Base-by-base conservation (phyloP, 2,113 vertebrate species). In the Pyrgilauda ruficollis region DNA sequence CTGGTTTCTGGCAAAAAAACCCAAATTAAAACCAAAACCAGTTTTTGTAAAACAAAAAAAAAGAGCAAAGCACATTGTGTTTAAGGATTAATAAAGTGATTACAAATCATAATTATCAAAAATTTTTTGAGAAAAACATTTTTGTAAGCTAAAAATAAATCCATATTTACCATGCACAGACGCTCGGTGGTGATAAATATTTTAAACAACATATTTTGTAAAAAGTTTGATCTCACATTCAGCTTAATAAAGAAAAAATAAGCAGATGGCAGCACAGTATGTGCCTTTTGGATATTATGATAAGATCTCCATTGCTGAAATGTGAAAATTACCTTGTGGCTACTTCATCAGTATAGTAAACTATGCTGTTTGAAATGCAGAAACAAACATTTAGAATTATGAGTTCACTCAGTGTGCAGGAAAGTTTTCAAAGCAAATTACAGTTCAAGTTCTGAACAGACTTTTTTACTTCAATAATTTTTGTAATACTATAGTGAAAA, bases 181-280 rank as follows among this genome's bases (percentile, higher is more conserved):
- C 1, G 6, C 11, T 49, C 3, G 2, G 16, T 75, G 23, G 64
- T 82, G 77, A 92, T 81, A 96, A 97, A 92, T 90, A 84, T 94
- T 93, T 91, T 72, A 68, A 95, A 83, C 19, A 68, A 94, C 31
- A 18, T 89, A 52, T 66, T 43, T 78, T 87, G 68, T 6, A 0
- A 22, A 74, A 90, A 86, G 19, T 84, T 81, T 73, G 21, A 63
- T 52, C 74, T 94, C 80, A 95, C 19, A 70, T 94, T 95, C 31
- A 81, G 58, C 89, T 79, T 74, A 85, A 62, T 74, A 88, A 89
- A 66, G 79, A 82, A 92, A 93, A 95, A 95, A 84, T 20, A 94
- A 96, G 77, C 97, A 97, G 93, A 96, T 96, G 96, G 97, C 63
- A 72, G 53, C 90, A 89, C 86, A 84, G 89, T 84, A 59, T 95